Evolutionary conservation across 2,797 vertebrate genomes (phyloP).

Genomic region (Enteromius anoplus): DNA sequence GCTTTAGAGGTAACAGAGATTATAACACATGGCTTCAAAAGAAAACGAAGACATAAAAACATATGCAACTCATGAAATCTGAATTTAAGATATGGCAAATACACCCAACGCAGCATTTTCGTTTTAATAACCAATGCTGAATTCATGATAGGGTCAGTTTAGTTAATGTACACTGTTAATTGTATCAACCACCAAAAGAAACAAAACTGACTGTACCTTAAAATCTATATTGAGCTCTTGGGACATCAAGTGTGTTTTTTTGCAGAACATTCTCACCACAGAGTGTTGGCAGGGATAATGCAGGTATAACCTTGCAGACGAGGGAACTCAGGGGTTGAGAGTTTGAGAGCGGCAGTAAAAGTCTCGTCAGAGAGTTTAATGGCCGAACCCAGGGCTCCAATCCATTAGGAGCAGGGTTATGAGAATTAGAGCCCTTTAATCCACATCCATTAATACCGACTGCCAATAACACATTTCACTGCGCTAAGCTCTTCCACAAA

Average conservation of each 20-base stretch:
- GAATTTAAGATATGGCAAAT: background rate
- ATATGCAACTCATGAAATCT: background rate
- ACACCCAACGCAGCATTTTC: background rate
- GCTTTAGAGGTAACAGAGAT: background rate
- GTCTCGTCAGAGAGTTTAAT: slow-evolving; percentile 61
- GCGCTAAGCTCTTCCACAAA: slow-evolving; percentile 21
- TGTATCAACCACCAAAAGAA: background rate
- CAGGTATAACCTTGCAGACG: slow-evolving; percentile 44
- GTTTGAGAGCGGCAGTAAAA: slow-evolving; percentile 64
- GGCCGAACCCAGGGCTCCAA: slow-evolving; percentile 63
- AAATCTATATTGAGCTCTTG: background rate
- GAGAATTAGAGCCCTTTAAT: slow-evolving; percentile 63
- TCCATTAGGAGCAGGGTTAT: slow-evolving; percentile 69
- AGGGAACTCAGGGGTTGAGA: slow-evolving; percentile 39
- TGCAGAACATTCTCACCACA: background rate
- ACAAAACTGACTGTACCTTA: background rate
- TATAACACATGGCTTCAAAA: background rate
- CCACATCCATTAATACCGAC: slow-evolving; percentile 47
- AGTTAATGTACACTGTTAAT: slow-evolving; percentile 9
- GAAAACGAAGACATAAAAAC: background rate
- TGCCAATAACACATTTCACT: slow-evolving; percentile 46
- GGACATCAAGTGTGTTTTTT: slow-evolving; percentile 13
- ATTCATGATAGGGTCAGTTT: background rate
- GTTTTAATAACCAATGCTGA: background rate
- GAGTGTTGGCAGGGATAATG: slow-evolving; percentile 33